A percentile compares a stretch with the other conserved stretches of the same genome.
phyloP scores from a whole-genome alignment of 2,113 vertebrate species.

The Gnathonemus echidnorhynchus region DNA sequence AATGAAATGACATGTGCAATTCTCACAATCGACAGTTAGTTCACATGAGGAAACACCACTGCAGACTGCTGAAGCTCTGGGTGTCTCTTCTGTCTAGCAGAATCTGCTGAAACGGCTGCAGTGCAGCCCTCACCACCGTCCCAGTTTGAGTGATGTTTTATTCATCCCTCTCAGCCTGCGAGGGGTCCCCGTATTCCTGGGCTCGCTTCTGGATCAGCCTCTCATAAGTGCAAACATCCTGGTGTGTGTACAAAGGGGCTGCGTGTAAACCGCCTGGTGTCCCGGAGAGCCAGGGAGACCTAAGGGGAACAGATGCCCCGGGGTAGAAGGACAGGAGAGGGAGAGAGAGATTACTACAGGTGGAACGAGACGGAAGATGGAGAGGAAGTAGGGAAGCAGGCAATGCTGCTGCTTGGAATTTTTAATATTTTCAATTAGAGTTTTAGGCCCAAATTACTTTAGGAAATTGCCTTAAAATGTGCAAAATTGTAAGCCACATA shows the following conservation, averaged over 20 bases:
- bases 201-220: not conserved
- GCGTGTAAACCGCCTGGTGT: not conserved
- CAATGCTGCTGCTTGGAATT: not conserved
- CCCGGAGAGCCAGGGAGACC: not conserved
- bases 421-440: not conserved
- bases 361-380: not conserved
- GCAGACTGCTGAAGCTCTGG: not conserved
- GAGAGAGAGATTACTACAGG: not conserved
- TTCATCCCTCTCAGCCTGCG: conserved; percentile 1
- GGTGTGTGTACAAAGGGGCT: not conserved
- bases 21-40: not conserved
- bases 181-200: not conserved
- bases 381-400: not conserved
- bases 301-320: not conserved
- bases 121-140: not conserved
- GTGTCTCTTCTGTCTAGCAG: not conserved
- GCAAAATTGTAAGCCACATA: not conserved
- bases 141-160: conserved; percentile 14
- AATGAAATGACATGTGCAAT: not conserved
- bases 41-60: not conserved
- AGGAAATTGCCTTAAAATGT: not conserved
- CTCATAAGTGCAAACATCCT: not conserved
- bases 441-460: not conserved
- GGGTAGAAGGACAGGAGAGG: not conserved
- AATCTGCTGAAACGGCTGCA: not conserved